Conservation (phyloP, 2,113 vertebrate genomes). For the Naja naja region DNA sequence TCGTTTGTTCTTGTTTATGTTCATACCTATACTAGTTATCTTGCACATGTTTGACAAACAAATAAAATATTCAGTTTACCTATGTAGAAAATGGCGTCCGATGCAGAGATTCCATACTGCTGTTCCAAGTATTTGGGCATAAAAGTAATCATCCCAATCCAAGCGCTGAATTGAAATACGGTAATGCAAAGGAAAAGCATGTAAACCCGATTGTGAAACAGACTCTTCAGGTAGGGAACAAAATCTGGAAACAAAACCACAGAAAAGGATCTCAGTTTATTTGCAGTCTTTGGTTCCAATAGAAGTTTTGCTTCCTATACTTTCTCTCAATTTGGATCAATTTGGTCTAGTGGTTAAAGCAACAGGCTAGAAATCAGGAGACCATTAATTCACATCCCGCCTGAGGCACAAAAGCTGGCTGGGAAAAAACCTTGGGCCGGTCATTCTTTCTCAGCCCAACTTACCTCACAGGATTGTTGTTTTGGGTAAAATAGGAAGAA, state of each 20-base stretch:
- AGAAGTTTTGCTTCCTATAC: background rate
- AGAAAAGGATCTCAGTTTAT: background rate
- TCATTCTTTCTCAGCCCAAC: too few species aligned
- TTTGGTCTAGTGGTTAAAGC: too few species aligned
- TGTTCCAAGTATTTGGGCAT: slow-evolving; percentile 94
- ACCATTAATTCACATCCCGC: too few species aligned
- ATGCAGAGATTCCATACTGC: slow-evolving; percentile 88
- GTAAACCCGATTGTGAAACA: slow-evolving; percentile 78
- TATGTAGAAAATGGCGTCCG: slow-evolving; percentile 89
- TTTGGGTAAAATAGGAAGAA: too few species aligned
- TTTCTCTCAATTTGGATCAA: background rate
- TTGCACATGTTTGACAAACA: too few species aligned
- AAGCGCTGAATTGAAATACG: slow-evolving; percentile 82
- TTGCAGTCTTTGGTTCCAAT: background rate
- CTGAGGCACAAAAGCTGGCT: too few species aligned
- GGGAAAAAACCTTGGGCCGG: too few species aligned
- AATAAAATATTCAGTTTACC: slow-evolving; percentile 64
- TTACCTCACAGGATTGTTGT: too few species aligned
- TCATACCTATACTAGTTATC: too few species aligned
- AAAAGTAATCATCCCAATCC: slow-evolving; percentile 82
- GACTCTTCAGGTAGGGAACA: slow-evolving; percentile 79
- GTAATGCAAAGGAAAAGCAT: slow-evolving; percentile 81
- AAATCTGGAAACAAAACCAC: slow-evolving; percentile 77
- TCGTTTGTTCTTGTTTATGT: too few species aligned
- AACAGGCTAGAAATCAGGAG: too few species aligned